Percentiles rank a stretch among this genome's conserved stretches.
These are phyloP conservation scores for Otus sunia DNA, from an alignment of 2,113 vertebrate genomes.

Conservation along the genomic window DNA sequence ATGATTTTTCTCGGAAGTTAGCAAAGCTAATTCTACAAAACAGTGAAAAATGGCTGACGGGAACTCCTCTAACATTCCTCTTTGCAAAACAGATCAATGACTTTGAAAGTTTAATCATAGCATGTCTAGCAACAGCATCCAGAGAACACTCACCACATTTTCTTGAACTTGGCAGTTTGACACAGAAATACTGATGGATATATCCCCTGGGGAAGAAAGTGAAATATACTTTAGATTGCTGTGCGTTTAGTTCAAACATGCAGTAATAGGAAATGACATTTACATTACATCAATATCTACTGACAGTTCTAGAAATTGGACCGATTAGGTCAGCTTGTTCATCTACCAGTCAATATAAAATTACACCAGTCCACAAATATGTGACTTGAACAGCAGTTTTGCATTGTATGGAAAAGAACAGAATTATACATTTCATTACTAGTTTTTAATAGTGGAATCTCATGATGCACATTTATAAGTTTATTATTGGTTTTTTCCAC, in stretches of 20 bases:
- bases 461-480: neutral
- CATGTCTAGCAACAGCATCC: constrained; percentile 1
- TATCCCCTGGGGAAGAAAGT: constrained; percentile 82
- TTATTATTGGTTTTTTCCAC: neutral
- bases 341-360: neutral
- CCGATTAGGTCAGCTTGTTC: neutral
- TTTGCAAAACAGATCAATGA: constrained; percentile 35
- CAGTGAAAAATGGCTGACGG: neutral
- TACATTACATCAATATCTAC: constrained; percentile 15
- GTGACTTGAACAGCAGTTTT: neutral
- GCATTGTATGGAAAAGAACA: neutral
- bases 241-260: constrained; percentile 33
- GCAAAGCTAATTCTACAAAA: neutral
- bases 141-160: constrained; percentile 88
- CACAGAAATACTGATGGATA: constrained; percentile 95
- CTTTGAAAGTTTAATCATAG: constrained; percentile 7
- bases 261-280: constrained; percentile 39
- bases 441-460: neutral
- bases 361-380: neutral
- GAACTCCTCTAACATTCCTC: neutral
- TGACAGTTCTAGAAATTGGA: constrained; percentile 34
- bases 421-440: neutral
- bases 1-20: neutral
- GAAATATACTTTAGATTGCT: constrained; percentile 32
- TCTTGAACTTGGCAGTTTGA: constrained; percentile 97